phyloP scores from a whole-genome alignment of 30 jellyfish, hydroid and myxozoan species.

The Hydractinia echinata region DNA sequence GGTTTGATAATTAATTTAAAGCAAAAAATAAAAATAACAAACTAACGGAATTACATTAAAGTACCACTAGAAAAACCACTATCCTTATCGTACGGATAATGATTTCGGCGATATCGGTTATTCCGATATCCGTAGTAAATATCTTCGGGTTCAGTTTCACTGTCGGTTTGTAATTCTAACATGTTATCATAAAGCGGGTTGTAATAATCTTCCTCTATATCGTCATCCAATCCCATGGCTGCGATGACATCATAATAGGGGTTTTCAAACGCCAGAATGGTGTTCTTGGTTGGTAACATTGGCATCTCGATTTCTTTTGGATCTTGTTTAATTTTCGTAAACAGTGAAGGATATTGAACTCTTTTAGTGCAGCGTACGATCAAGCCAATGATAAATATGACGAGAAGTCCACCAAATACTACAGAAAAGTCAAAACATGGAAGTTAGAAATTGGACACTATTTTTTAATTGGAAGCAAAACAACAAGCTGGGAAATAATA shows the following conservation, averaged over 20 bases:
- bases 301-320: conserved; percentile 87
- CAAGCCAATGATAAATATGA: conserved; percentile 3
- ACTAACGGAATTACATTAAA: background rate
- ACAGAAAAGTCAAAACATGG: background rate
- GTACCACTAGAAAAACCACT: conserved; percentile 97
- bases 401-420: conserved; percentile 16
- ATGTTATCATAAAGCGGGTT: conserved; percentile 65
- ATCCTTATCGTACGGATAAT: conserved; percentile 63
- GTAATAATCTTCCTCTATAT: conserved; percentile 87
- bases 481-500: too few species aligned
- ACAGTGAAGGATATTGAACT: conserved; percentile 47
- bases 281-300: conserved; percentile 56
- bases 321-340: conserved; percentile 71
- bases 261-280: conserved; percentile 83
- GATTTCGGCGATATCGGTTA: conserved; percentile 28
- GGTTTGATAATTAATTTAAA: background rate
- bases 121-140: conserved; percentile 32
- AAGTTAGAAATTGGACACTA: too few species aligned
- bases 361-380: conserved; percentile 3
- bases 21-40: background rate
- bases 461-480: too few species aligned
- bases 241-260: conserved; percentile 98
- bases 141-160: conserved; percentile 66
- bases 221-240: conserved; percentile 99
- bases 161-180: conserved; percentile 40